Evolutionary conservation across 2,113 vertebrate species (phyloP).

Genomic region (Rhynchopsitta pachyrhyncha): DNA sequence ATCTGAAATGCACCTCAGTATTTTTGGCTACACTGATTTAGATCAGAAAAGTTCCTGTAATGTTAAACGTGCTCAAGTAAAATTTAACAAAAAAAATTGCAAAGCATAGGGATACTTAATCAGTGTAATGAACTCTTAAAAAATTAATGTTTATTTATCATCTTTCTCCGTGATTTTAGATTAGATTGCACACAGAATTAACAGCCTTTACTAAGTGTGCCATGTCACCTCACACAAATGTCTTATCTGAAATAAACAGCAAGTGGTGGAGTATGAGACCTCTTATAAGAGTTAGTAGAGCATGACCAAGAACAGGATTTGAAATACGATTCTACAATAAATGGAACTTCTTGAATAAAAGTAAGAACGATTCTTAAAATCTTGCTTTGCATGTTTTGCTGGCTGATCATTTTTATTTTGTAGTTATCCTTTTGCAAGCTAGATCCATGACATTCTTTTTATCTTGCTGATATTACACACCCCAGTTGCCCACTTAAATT

Average conservation of each 20-base stretch:
- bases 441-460: not conserved
- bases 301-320: not conserved
- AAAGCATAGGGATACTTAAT: not conserved
- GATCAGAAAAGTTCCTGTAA: not conserved
- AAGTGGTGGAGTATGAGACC: not conserved
- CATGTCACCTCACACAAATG: not conserved
- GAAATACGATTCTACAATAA: not conserved
- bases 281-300: not conserved
- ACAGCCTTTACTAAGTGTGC: not conserved
- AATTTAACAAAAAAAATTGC: not conserved
- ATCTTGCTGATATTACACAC: not conserved
- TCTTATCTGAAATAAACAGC: not conserved
- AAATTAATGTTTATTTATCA: not conserved
- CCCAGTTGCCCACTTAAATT: slow-evolving; percentile 18
- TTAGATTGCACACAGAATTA: slow-evolving; percentile 2
- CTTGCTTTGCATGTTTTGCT: not conserved
- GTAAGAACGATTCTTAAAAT: not conserved
- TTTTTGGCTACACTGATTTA: not conserved
- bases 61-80: not conserved
- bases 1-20: not conserved
- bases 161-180: not conserved
- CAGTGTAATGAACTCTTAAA: not conserved
- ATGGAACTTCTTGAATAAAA: not conserved
- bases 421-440: not conserved
- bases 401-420: not conserved